Conservation (phyloP, 2,797 vertebrate species). For the Heterohyrax brucei region DNA sequence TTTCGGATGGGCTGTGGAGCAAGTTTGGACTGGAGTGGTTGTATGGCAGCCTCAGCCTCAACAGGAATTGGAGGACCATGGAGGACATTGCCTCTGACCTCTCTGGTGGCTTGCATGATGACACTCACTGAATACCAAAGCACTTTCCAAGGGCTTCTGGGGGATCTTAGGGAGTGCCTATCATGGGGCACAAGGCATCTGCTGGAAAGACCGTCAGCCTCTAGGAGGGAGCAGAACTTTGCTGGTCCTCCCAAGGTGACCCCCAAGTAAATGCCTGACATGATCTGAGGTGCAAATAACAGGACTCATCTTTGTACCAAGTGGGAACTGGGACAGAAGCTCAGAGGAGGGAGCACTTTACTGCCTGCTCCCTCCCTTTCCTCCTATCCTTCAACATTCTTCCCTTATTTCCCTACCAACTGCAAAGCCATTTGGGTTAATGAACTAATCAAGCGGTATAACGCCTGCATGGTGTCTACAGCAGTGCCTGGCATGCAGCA, state of each 20-base stretch:
- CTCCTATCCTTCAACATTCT: background rate
- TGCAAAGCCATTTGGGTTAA: conserved; percentile 34
- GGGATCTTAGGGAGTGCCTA: background rate
- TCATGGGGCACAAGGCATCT: background rate
- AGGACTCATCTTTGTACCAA: background rate
- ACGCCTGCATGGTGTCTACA: background rate
- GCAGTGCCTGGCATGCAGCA: background rate
- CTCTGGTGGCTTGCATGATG: background rate
- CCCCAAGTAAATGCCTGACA: background rate
- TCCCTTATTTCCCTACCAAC: background rate
- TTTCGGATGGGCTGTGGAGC: background rate
- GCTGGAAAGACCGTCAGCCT: background rate
- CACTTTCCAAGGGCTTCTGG: background rate
- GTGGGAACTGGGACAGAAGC: background rate
- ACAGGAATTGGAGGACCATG: background rate
- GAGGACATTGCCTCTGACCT: background rate
- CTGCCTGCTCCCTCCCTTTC: background rate
- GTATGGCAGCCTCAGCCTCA: background rate
- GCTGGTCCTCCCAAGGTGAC: background rate
- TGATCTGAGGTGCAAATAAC: too few relatives aligned
- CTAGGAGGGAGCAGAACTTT: background rate
- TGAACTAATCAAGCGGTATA: conserved; percentile 40
- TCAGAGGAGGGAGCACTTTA: background rate
- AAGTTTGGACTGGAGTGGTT: background rate
- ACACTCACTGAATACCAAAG: background rate